A percentile compares a stretch with the other conserved stretches of the same genome.
Evolutionary conservation across 2,113 vertebrate species (phyloP).

Genomic region (Muscicapa adusta): DNA sequence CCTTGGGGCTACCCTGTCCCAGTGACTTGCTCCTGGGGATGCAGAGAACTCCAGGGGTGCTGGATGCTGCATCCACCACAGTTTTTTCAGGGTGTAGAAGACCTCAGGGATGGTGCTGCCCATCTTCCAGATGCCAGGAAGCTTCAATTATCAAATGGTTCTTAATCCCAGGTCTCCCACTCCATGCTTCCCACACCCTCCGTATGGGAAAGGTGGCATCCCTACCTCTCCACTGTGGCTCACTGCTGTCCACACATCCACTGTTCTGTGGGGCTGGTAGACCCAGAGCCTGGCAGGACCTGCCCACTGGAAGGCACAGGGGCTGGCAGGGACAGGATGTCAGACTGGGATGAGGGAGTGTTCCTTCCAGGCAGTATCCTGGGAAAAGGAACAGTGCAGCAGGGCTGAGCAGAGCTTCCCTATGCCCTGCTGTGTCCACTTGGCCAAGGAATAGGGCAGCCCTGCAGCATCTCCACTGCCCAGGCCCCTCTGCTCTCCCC

Average conservation of each 20-base stretch:
- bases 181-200: accelerated
- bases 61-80: neutral
- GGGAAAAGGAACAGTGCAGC: neutral
- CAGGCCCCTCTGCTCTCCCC: neutral
- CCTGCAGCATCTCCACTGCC: neutral
- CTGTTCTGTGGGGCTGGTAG: neutral
- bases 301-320: accelerated
- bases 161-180: neutral
- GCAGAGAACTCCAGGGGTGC: neutral
- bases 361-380: neutral
- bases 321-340: neutral
- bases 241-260: neutral
- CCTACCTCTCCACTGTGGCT: accelerated
- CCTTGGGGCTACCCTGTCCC: accelerated
- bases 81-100: neutral
- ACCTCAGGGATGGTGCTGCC: neutral
- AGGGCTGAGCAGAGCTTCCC: neutral
- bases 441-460: neutral
- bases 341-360: neutral
- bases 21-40: neutral
- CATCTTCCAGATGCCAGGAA: neutral
- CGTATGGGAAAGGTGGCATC: neutral
- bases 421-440: neutral
- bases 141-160: neutral
- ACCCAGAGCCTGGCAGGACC: neutral